These are phyloP conservation scores for Troides oblongomaculatus DNA, from an alignment of 2,888 invertebrate species.

Conservation along the genomic window DNA sequence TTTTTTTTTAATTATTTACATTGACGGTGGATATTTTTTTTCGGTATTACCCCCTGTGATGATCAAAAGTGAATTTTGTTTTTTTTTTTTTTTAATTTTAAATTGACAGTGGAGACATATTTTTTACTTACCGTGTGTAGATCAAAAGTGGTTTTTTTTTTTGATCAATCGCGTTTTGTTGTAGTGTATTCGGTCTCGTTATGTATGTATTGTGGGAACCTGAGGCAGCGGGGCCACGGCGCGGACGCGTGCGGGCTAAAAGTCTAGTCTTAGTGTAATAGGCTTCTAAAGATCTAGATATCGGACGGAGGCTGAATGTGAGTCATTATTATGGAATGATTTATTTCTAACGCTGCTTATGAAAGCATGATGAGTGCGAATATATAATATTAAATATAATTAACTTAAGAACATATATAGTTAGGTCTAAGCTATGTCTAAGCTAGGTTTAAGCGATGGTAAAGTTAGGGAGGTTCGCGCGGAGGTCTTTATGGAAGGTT, in stretches of 20 bases:
- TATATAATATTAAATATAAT: slow-evolving; percentile 44
- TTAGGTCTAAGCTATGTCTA: slow-evolving; percentile 40
- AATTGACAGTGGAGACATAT: not conserved
- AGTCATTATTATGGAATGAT: slow-evolving; percentile 64
- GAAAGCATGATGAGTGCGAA: slow-evolving; percentile 53
- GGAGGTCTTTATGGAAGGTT: too few species aligned
- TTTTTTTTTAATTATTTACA: slow-evolving; percentile 10
- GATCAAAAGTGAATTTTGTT: too few species aligned
- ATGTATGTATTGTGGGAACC: not conserved
- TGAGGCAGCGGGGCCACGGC: slow-evolving; percentile 18
- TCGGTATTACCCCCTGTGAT: too few species aligned
- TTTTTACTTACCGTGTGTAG: too few species aligned
- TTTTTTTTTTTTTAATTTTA: slow-evolving; percentile 4
- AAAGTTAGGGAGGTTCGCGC: not conserved
- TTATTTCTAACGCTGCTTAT: slow-evolving; percentile 66
- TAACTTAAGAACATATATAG: slow-evolving; percentile 70
- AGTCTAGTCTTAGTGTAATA: not conserved
- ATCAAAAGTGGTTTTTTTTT: too few species aligned
- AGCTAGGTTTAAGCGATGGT: slow-evolving; percentile 6
- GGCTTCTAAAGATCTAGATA: slow-evolving; percentile 4
- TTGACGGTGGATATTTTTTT: not conserved
- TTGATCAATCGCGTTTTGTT: too few species aligned
- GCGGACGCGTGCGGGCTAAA: not conserved
- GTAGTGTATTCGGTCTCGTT: too few species aligned
- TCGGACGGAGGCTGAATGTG: slow-evolving; percentile 57